Evolutionary conservation across 2,888 invertebrate genomes (phyloP).

Genomic region (Conops quadrifasciatus): DNA sequence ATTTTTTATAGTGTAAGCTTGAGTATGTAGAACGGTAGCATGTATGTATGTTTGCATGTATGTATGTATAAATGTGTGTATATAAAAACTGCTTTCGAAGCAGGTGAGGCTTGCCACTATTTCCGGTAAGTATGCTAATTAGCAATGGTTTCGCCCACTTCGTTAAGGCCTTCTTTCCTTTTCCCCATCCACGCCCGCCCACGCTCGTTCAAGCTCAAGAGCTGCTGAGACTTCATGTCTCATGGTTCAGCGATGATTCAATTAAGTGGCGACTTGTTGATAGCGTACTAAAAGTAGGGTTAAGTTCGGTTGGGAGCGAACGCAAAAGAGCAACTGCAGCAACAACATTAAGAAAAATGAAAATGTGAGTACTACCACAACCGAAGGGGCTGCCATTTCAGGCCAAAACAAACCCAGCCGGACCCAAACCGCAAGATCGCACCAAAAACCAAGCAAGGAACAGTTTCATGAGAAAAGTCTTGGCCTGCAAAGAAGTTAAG

Average conservation of each 20-base stretch:
- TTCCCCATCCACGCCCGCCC: background rate
- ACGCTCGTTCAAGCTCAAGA: background rate
- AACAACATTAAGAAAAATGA: background rate
- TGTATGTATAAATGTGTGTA: no score
- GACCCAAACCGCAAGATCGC: no score
- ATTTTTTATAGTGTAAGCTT: no score
- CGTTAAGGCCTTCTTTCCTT: background rate
- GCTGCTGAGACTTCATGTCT: conserved; percentile 28
- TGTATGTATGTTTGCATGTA: no score
- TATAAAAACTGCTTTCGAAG: no score
- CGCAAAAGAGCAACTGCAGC: background rate
- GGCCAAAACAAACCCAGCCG: no score
- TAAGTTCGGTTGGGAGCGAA: conserved; percentile 11
- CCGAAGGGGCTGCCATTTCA: no score
- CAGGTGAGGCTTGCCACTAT: no score
- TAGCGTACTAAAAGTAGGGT: conserved; percentile 20
- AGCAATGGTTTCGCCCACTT: conserved; percentile 15
- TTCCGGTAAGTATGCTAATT: conserved; percentile 26
- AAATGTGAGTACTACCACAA: no score
- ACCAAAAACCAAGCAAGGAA: background rate
- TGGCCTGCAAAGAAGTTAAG: background rate
- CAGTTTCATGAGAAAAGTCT: background rate
- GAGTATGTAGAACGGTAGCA: no score
- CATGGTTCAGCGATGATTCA: conserved; percentile 27
- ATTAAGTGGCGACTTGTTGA: conserved; percentile 36